These are phyloP conservation scores for Antechinus flavipes DNA, from an alignment of 2,113 vertebrate species.

Conservation along the genomic window DNA sequence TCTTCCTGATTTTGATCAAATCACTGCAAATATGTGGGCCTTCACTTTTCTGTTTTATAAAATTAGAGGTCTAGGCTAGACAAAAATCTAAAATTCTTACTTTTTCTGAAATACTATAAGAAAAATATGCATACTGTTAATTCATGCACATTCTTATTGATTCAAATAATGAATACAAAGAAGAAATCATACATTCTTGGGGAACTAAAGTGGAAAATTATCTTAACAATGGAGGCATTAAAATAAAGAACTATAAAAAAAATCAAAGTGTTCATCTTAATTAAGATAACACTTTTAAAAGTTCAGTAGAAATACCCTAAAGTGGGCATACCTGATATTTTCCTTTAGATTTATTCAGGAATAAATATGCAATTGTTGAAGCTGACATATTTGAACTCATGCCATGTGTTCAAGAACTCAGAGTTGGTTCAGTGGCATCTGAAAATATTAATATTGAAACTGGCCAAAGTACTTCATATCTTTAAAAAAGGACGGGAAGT, in stretches of 20 bases:
- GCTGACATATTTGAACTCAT: neutral
- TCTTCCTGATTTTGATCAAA: neutral
- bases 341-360: conserved; percentile 2
- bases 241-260: neutral
- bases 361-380: neutral
- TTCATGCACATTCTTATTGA: neutral
- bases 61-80: neutral
- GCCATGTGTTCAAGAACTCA: neutral
- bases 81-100: neutral
- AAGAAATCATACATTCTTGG: neutral
- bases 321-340: conserved; percentile 3
- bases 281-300: conserved; percentile 7
- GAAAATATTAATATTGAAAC: conserved; percentile 36
- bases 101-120: neutral
- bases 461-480: neutral
- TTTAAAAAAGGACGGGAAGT: conserved; percentile 4
- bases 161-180: conserved; percentile 29
- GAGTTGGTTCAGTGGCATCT: conserved; percentile 7
- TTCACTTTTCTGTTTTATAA: neutral
- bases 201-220: neutral
- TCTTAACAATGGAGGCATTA: neutral
- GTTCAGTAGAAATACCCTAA: neutral
- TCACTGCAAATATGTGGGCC: neutral
- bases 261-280: conserved; percentile 19
- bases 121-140: neutral